A percentile compares a stretch with the other conserved stretches of the same genome.
Evolutionary conservation across 1,140 invertebrate species (phyloP).

Genomic region (Pseudomyrmex gracilis): DNA sequence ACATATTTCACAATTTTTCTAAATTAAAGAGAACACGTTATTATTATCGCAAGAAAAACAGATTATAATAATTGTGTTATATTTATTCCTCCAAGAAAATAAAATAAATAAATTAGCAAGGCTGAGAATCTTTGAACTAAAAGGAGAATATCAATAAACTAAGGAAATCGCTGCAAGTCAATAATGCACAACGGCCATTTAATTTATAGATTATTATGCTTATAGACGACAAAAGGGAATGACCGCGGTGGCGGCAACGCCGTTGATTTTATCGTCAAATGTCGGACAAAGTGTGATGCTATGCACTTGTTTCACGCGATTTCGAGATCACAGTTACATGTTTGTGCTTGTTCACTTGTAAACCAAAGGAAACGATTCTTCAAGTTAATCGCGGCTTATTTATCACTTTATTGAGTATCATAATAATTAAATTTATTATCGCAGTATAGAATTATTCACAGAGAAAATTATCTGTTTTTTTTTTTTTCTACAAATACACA

Average conservation of each 20-base stretch:
- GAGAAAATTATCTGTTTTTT: too few species aligned
- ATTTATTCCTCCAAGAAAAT: background rate
- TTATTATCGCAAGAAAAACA: background rate
- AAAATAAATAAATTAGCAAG: background rate
- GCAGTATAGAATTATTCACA: too few species aligned
- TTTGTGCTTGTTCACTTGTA: background rate
- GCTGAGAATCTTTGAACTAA: background rate
- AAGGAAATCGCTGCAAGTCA: background rate
- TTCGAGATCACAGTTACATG: background rate
- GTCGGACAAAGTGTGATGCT: constrained; percentile 27
- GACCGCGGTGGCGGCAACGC: constrained; percentile 57
- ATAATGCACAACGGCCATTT: constrained; percentile 28
- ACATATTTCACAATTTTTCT: background rate
- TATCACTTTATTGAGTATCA: too few species aligned
- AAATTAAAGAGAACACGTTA: background rate
- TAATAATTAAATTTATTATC: too few species aligned
- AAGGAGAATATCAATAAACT: constrained; percentile 26
- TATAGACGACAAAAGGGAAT: constrained; percentile 70
- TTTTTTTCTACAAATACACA: too few species aligned
- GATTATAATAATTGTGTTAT: background rate
- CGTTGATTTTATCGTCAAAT: constrained; percentile 69
- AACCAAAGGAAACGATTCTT: too few species aligned
- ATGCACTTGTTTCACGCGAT: constrained; percentile 44
- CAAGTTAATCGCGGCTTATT: too few species aligned
- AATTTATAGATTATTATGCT: constrained; percentile 49